These are phyloP conservation scores for Bungarus multicinctus DNA, from an alignment of 2,113 vertebrate species.

Conservation along the genomic window DNA sequence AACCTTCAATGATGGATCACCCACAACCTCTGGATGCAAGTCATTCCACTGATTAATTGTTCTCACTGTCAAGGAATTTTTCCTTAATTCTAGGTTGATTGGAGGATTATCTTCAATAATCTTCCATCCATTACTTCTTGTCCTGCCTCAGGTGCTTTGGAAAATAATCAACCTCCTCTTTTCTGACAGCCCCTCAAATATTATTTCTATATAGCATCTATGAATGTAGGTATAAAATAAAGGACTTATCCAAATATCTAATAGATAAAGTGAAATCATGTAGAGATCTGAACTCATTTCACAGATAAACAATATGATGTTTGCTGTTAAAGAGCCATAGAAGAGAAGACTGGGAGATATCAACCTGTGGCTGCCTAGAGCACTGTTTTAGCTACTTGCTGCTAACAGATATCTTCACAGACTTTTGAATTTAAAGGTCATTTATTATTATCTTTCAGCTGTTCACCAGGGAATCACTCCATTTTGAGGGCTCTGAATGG, in stretches of 20 bases:
- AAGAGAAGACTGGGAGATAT: neutral
- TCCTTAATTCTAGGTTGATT: no score
- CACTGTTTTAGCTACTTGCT: neutral
- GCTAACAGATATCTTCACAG: conserved; percentile 13
- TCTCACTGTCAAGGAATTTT: no score
- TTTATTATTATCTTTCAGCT: conserved; percentile 12
- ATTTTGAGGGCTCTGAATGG: conserved; percentile 4
- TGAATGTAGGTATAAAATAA: conserved; percentile 1
- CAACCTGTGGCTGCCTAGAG: neutral
- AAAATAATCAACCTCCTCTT: no score
- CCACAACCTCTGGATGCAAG: no score
- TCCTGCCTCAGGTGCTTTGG: no score
- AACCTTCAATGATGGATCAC: no score
- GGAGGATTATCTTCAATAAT: no score
- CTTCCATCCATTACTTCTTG: no score
- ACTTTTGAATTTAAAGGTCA: conserved; percentile 26
- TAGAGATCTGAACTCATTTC: conserved; percentile 1
- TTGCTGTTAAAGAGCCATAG: neutral
- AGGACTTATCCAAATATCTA: conserved; percentile 17
- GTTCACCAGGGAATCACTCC: neutral
- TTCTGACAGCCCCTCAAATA: neutral
- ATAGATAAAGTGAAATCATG: conserved; percentile 23
- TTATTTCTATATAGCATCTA: neutral
- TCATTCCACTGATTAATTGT: no score
- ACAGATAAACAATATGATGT: conserved; percentile 17